Evolutionary conservation across 2,888 invertebrate genomes (phyloP), one percentile per base, ranked within the genome.

Genomic region (Saturnia japonica): DNA sequence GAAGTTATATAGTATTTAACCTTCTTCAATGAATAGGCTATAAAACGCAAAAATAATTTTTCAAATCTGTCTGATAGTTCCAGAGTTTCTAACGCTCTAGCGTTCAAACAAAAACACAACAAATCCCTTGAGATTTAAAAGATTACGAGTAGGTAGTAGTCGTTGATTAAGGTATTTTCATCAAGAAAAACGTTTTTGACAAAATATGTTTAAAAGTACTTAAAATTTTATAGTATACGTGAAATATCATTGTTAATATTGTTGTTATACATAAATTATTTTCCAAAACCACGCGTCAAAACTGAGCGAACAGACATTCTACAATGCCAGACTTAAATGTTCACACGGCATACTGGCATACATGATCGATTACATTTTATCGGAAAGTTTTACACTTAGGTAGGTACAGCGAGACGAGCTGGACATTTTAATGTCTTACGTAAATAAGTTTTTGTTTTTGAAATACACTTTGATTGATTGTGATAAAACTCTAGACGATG

Each of bases 301-400:
- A 70, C 68, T 71, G 62, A 62, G 42, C 42, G 62, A 62, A 34
- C 42, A 69, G 40, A 69, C 47, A 51, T 70, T 72, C 64, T 25
- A 25, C 43, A 12, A 51, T 45, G 54, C 40, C 22, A 45, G 16
- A 51, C 62, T 40, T n/a, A 73, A 71, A 73, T 73, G 73, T 75
- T 76, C 70, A 74, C 68, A 73, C 69, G 72, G 71, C 70, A 47
- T 66, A 70, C 64, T 69, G 72, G 71, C 70, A 42, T 62, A 70
- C 66, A 72, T 80, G 82, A 82, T 84, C 77, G 80, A 85, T 85
- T 73, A 72, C 72, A 70, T 72, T 68, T 78, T 79, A 85, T 79
- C 80, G 70, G 62, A 75, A 74, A 78, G 72, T 78, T 79, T 71
- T 64, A 72, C 19, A 82, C 78, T 78, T 76, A 82, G 82, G 83